Evolutionary conservation across 2,888 invertebrate genomes (phyloP).

Genomic region (Acanthococcus lagerstroemiae): DNA sequence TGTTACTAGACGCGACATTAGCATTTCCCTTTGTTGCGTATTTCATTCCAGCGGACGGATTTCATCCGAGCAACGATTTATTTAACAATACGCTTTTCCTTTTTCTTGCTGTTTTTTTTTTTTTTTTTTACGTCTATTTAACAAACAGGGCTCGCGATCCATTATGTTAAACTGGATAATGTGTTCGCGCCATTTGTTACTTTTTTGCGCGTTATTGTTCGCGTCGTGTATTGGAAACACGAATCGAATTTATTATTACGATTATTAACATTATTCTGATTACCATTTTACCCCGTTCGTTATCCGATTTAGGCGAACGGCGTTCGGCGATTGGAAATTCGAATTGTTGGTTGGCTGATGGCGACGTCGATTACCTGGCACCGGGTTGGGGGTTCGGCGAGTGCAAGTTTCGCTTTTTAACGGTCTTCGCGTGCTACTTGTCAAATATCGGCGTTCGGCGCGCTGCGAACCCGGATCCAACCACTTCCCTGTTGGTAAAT

Average conservation of each 20-base stretch:
- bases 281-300: slow-evolving; percentile 23
- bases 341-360: slow-evolving; percentile 6
- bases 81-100: slow-evolving; percentile 28
- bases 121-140: slow-evolving; percentile 13
- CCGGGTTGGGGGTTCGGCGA: background rate
- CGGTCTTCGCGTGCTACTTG: slow-evolving; percentile 30
- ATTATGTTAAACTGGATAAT: slow-evolving; percentile 29
- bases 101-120: slow-evolving; percentile 8
- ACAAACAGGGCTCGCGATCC: slow-evolving; percentile 30
- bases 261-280: slow-evolving; percentile 20
- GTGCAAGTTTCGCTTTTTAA: background rate
- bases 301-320: slow-evolving; percentile 6
- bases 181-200: slow-evolving; percentile 31
- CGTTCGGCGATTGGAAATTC: slow-evolving; percentile 8
- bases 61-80: slow-evolving; percentile 27
- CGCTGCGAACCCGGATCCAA: background rate
- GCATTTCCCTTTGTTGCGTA: slow-evolving; percentile 28
- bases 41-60: slow-evolving; percentile 29
- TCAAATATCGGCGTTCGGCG: slow-evolving; percentile 9
- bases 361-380: background rate
- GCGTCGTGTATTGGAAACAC: slow-evolving; percentile 16
- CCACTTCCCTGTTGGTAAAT: slow-evolving; percentile 4
- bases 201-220: slow-evolving; percentile 21
- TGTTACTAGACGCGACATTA: slow-evolving; percentile 25
- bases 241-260: slow-evolving; percentile 30